Percentiles rank a stretch among this genome's conserved stretches.
phyloP scores from a whole-genome alignment of 2,797 vertebrate genomes.

The Tauraco hartlaubi region DNA sequence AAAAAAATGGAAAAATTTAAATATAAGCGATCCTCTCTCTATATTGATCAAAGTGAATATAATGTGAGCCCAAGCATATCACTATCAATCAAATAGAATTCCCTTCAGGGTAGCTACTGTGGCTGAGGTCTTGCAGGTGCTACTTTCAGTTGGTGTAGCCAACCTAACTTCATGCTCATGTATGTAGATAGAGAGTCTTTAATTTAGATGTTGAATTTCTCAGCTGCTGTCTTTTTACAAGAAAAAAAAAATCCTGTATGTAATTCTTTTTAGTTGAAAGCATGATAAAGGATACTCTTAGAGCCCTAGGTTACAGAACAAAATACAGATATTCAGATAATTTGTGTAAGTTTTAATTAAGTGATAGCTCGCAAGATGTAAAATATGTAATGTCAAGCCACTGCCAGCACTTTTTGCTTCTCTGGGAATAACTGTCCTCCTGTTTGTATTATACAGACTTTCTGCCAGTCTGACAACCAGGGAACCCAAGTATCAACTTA shows the following conservation, averaged over 20 bases:
- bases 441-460: background rate
- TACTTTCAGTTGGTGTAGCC: background rate
- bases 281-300: background rate
- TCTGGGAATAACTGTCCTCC: background rate
- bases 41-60: background rate
- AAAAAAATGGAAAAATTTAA: background rate
- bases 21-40: background rate
- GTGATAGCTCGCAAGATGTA: background rate
- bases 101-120: background rate
- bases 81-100: background rate
- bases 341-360: background rate
- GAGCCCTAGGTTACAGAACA: background rate
- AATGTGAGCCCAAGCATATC: background rate
- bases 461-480: constrained; percentile 3
- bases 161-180: background rate
- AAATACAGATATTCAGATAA: background rate
- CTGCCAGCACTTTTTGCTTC: background rate
- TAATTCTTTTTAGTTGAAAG: background rate
- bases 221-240: background rate
- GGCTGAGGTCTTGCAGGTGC: background rate
- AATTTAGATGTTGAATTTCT: background rate
- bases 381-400: background rate
- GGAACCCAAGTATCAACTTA: background rate
- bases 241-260: background rate
- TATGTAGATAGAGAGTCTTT: background rate